Conservation (phyloP, 2,113 vertebrate species). For the Nycticryphes semicollaris region DNA sequence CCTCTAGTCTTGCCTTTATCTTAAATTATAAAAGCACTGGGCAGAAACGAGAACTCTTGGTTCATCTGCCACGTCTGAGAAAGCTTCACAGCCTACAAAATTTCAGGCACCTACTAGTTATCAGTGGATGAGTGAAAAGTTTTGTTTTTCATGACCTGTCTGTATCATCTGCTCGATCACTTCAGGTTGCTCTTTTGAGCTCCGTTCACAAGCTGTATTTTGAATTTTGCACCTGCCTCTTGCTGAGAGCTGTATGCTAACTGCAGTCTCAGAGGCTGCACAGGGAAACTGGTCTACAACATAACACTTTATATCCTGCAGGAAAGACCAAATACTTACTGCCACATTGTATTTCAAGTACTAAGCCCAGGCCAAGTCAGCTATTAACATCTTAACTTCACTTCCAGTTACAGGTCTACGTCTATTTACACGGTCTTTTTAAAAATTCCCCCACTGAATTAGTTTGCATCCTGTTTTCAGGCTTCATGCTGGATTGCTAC, state of each 20-base stretch:
- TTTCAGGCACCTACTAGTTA: not conserved
- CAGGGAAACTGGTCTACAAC: not conserved
- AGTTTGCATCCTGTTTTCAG: not conserved
- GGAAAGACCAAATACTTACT: not conserved
- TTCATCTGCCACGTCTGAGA: not conserved
- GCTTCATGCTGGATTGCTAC: not conserved
- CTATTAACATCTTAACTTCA: not conserved
- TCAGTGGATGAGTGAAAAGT: not conserved
- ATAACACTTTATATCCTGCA: not conserved
- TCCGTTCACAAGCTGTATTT: not conserved
- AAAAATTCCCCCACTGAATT: not conserved
- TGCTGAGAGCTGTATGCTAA: accelerated
- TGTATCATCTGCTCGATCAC: accelerated
- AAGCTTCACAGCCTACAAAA: not conserved
- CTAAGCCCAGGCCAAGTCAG: not conserved
- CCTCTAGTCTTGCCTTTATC: not conserved
- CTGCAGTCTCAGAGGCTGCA: not conserved
- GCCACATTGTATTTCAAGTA: not conserved
- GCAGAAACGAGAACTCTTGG: not conserved
- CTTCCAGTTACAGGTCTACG: not conserved
- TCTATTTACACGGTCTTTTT: not conserved
- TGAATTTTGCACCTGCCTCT: not conserved
- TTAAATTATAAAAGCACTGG: not conserved
- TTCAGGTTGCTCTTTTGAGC: not conserved
- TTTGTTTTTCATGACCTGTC: not conserved